Evolutionary conservation across 2,888 invertebrate species (phyloP).

Genomic region (Adineta ricciae): DNA sequence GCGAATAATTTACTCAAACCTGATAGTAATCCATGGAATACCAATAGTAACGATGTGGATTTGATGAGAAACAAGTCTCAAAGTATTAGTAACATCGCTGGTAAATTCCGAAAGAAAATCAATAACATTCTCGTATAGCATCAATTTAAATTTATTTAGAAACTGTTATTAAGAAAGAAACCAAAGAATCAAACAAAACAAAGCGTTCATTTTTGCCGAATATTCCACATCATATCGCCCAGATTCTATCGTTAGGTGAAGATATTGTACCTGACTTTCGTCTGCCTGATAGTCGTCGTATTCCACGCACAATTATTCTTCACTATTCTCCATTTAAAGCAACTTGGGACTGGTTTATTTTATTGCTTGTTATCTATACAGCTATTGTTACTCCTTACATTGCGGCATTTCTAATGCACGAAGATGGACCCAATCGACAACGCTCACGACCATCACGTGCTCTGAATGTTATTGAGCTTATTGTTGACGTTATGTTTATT

Average conservation of each 20-base stretch:
- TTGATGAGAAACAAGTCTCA: background rate
- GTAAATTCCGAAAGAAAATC: background rate
- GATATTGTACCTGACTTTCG: conserved; percentile 11
- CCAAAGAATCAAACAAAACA: background rate
- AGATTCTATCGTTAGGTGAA: conserved; percentile 15
- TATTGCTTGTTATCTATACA: conserved; percentile 89
- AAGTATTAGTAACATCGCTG: conserved; percentile 32
- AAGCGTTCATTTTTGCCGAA: conserved; percentile 4
- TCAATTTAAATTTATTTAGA: background rate
- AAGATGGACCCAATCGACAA: conserved; percentile 46
- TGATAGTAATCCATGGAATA: background rate
- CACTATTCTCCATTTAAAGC: conserved; percentile 98
- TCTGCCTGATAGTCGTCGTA: conserved; percentile 55
- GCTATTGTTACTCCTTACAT: conserved; percentile 98
- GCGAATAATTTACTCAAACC: conserved; percentile 6
- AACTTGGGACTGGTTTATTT: conserved; percentile 96
- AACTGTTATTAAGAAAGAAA: conserved; percentile 15
- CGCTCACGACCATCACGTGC: background rate
- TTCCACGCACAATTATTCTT: conserved; percentile 92
- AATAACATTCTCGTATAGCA: too few species aligned
- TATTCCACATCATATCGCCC: conserved; percentile 8
- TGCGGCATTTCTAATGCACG: conserved; percentile 88
- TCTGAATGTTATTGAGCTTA: conserved; percentile 71
- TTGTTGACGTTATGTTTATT: conserved; percentile 76
- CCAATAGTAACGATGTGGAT: background rate